Conservation (phyloP, 2,113 vertebrate species). For the Pomatostomus ruficeps region DNA sequence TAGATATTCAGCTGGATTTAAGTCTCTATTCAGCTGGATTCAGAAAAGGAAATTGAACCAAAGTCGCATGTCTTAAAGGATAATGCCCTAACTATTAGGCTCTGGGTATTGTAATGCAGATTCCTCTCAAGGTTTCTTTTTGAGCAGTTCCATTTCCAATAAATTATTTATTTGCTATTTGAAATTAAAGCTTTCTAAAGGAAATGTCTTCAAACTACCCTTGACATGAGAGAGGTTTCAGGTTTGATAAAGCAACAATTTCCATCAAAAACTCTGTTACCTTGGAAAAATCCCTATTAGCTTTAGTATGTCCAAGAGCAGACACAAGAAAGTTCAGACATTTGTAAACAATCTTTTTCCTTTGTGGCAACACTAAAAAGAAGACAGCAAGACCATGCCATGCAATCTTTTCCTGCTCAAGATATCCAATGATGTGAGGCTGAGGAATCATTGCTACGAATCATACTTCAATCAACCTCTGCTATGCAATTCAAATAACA, state of each 20-base stretch:
- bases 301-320: background rate
- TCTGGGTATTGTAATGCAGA: slow-evolving; percentile 54
- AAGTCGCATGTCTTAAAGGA: slow-evolving; percentile 41
- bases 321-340: background rate
- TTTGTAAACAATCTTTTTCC: background rate
- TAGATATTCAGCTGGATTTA: slow-evolving; percentile 53
- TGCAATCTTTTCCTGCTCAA: background rate
- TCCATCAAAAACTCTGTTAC: background rate
- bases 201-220: background rate
- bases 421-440: background rate
- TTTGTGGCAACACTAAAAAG: background rate
- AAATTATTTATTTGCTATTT: slow-evolving; percentile 13
- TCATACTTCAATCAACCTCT: background rate
- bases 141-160: slow-evolving; percentile 2
- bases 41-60: slow-evolving; percentile 53
- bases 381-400: background rate
- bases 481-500: background rate
- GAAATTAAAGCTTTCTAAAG: background rate
- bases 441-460: background rate
- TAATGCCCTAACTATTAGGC: slow-evolving; percentile 38
- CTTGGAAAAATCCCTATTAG: background rate
- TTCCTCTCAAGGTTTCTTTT: slow-evolving; percentile 22
- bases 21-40: slow-evolving; percentile 55
- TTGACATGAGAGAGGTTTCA: background rate
- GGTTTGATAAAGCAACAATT: background rate